Evolutionary conservation across 2,888 invertebrate species (phyloP).

Genomic region (Dioctria linearis): DNA sequence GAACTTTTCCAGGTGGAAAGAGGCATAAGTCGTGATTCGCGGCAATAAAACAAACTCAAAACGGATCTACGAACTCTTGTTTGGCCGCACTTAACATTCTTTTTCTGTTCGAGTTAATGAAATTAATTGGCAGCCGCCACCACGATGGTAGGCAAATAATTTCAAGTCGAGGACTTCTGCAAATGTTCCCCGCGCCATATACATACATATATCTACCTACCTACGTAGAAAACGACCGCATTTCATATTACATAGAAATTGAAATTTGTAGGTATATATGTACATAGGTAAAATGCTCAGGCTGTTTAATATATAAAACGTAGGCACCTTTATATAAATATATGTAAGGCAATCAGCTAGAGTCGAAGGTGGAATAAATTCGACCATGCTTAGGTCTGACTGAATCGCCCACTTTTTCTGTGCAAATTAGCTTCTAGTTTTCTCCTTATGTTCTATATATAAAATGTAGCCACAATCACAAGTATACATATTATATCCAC

Average conservation of each 20-base stretch:
- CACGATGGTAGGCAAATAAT: slow-evolving; percentile 38
- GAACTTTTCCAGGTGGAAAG: slow-evolving; percentile 44
- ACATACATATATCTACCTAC: neutral
- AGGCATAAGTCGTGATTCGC: slow-evolving; percentile 37
- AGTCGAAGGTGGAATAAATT: neutral
- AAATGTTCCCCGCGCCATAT: neutral
- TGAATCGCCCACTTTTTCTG: slow-evolving; percentile 42
- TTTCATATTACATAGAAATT: no score
- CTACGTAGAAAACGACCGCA: no score
- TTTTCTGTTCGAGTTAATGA: slow-evolving; percentile 41
- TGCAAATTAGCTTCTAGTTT: slow-evolving; percentile 51
- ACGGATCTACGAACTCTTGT: slow-evolving; percentile 40
- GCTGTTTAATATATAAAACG: no score
- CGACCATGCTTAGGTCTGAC: neutral
- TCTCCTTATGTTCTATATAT: slow-evolving; percentile 2
- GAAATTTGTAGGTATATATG: no score
- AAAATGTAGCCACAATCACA: no score
- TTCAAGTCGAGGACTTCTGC: slow-evolving; percentile 38
- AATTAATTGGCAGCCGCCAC: slow-evolving; percentile 51
- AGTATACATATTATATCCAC: slow-evolving; percentile 16
- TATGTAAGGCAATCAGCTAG: no score
- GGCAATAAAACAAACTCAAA: slow-evolving; percentile 48
- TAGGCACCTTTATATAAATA: no score
- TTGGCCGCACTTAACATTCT: slow-evolving; percentile 31
- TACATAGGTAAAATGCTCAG: no score